Percentiles rank a stretch among this genome's conserved stretches.
Conservation (phyloP, 2,888 invertebrate genomes). For the Ochlodes sylvanus region DNA sequence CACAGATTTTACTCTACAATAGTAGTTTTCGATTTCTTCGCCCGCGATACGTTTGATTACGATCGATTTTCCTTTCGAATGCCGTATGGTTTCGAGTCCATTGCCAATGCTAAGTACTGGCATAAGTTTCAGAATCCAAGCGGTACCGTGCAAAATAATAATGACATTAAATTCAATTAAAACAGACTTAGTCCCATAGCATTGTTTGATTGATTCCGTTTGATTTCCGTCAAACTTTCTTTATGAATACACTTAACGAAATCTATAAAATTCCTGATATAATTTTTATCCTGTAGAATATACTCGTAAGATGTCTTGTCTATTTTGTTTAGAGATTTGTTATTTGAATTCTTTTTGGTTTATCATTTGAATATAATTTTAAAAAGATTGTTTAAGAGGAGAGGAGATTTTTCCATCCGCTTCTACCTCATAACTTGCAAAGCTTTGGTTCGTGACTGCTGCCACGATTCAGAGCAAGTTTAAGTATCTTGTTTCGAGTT, state of each 20-base stretch:
- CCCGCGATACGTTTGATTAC: constrained; percentile 52
- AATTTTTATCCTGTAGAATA: no score
- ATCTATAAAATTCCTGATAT: no score
- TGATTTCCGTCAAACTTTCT: no score
- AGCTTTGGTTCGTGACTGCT: constrained; percentile 61
- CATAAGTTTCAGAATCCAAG: constrained; percentile 48
- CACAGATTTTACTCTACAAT: constrained; percentile 34
- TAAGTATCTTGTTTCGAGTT: constrained; percentile 59
- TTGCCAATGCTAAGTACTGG: constrained; percentile 61
- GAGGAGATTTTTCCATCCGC: constrained; percentile 5
- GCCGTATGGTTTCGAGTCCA: constrained; percentile 58
- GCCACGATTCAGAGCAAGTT: constrained; percentile 66
- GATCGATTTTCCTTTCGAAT: constrained; percentile 73
- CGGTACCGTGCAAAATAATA: neutral
- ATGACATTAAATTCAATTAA: no score
- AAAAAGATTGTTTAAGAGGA: no score
- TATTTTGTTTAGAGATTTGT: no score
- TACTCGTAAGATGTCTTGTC: no score
- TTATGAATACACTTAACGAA: no score
- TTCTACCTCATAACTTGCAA: constrained; percentile 48
- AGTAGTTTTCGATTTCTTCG: constrained; percentile 62
- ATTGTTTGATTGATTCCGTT: no score
- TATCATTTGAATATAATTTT: no score
- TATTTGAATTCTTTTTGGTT: no score
- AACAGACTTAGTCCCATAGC: no score